Evolutionary conservation across 2,888 invertebrate species (phyloP), one percentile per base, ranked within the genome.

Genomic region (Tenthredo distinguenda): DNA sequence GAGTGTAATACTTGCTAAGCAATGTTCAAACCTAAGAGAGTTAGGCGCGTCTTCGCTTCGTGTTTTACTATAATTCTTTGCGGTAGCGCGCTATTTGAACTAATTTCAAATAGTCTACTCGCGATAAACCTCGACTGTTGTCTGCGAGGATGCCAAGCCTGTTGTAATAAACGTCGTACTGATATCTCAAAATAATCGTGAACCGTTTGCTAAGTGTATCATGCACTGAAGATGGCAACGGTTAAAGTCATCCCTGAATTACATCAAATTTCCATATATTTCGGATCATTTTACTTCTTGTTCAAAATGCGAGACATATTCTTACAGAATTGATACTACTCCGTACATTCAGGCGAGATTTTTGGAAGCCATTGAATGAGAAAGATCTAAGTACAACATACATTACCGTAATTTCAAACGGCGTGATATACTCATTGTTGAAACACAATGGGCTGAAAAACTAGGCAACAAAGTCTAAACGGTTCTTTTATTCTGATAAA

Each of bases 31-130:
- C 34, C 34, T 6, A 26, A 12, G 18, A 34, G 3, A 26, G 34
- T 37, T 62, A 58, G n/a, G 21, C 47, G 12, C 43, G 4, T 21
- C 1, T 34, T 21, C 12, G 12, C 37, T n/a, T 21, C 81, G 4
- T 37, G 26, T 76, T 34, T 76, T 47, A n/a, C 47, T 26, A 76
- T 26, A 26, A 50, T 76, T 76, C 26, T 47, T 76, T 50, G 40
- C n/a, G n/a, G 7, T 31, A 71, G 18, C 40, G 15, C 43, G n/a
- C 10, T 50, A 40, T 50, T 43, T 76, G 26, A 40, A 50, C 40
- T 31, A 47, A 50, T 76, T 76, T 50, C n/a, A 50, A 71, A 40
- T 18, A 79, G 79, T 58, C 31, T 58, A 55, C 58, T 58, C 34
- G 50, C 37, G 58, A 58, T 58, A 79, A 79, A 79, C 79, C 79